Evolutionary conservation across 2,113 vertebrate genomes (phyloP).

Genomic region (Clarias macrocephalus): DNA sequence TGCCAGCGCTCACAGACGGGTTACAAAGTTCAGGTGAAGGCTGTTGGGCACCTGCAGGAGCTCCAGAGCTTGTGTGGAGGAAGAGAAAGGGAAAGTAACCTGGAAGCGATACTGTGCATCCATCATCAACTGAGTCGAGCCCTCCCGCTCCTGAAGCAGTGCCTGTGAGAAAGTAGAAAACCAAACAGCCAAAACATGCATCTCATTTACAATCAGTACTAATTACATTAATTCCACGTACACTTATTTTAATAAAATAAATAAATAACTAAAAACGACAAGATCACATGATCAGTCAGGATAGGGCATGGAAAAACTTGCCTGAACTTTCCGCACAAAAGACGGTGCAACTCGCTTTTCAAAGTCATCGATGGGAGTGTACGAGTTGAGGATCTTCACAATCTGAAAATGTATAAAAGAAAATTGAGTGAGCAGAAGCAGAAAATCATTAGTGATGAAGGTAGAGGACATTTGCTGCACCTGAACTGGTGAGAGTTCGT

Average conservation of each 20-base stretch:
- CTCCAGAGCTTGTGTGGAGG: conserved; percentile 87
- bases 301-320: conserved; percentile 55
- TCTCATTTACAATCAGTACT: not conserved
- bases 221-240: not conserved
- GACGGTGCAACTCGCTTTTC: conserved; percentile 92
- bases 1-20: conserved; percentile 73
- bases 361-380: conserved; percentile 96
- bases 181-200: not conserved
- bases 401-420: conserved; percentile 69
- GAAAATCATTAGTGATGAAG: not conserved
- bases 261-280: not conserved
- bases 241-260: not conserved
- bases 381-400: conserved; percentile 95
- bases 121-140: conserved; percentile 83
- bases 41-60: conserved; percentile 88
- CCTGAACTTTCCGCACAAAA: conserved; percentile 96
- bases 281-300: too few species aligned
- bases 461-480: conserved; percentile 63
- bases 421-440: not conserved
- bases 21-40: conserved; percentile 87
- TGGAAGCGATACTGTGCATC: conserved; percentile 89
- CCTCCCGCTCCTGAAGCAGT: conserved; percentile 80
- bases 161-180: conserved; percentile 73
- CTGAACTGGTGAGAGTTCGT: conserved; percentile 87
- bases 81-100: conserved; percentile 90